These are phyloP conservation scores for Astreopora myriophthalma DNA, from an alignment of 64 coral and sea anemone genomes.

Conservation along the genomic window DNA sequence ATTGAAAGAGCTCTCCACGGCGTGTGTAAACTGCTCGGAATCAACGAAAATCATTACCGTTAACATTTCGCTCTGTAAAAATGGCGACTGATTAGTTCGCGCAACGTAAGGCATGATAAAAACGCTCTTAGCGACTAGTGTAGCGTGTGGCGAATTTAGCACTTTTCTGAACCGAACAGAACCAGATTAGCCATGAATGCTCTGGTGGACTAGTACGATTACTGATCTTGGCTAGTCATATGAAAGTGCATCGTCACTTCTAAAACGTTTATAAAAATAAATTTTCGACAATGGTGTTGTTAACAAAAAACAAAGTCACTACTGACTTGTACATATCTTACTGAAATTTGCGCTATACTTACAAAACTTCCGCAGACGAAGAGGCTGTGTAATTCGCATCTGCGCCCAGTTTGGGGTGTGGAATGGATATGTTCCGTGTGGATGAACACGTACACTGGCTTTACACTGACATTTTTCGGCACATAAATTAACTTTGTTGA, in stretches of 20 bases:
- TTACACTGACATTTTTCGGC: background rate
- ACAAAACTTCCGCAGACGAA: background rate
- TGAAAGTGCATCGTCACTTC: too few relatives aligned
- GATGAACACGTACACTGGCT: background rate
- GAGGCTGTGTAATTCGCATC: background rate
- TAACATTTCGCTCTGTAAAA: background rate
- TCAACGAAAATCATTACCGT: background rate
- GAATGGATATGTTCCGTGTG: background rate
- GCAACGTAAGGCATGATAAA: background rate
- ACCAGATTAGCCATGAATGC: too few relatives aligned
- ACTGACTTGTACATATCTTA: too few relatives aligned
- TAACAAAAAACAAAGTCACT: too few relatives aligned
- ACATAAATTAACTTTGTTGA: slow-evolving; percentile 9
- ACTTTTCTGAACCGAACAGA: too few relatives aligned
- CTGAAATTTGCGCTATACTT: background rate
- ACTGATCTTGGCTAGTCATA: too few relatives aligned
- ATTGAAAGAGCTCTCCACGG: background rate
- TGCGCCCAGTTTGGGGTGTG: background rate
- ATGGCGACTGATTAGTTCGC: background rate
- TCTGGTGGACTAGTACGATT: too few relatives aligned
- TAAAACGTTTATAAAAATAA: too few relatives aligned
- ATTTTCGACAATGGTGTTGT: too few relatives aligned
- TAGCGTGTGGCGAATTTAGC: too few relatives aligned
- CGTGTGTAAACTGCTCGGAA: background rate
- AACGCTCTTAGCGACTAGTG: too few relatives aligned